Conservation (phyloP, 2,888 invertebrate species). For the Luffia ferchaultella region DNA sequence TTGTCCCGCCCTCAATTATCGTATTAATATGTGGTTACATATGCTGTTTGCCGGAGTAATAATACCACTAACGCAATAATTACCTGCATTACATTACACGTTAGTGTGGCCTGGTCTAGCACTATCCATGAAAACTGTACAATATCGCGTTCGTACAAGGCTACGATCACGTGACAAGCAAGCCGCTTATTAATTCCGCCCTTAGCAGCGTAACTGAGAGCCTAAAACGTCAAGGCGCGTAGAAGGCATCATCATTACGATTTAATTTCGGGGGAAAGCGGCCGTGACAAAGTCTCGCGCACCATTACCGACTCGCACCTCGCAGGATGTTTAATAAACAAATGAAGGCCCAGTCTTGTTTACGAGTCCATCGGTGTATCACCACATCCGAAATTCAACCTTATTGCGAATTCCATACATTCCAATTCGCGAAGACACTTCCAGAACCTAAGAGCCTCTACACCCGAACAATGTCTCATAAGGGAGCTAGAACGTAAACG, state of each 20-base stretch:
- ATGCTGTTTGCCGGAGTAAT: too few relatives aligned
- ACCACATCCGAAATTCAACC: background rate
- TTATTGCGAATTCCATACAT: background rate
- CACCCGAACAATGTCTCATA: background rate
- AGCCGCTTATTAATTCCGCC: background rate
- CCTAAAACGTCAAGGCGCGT: conserved; percentile 44
- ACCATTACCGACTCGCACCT: conserved; percentile 61
- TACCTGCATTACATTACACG: too few relatives aligned
- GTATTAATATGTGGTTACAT: too few relatives aligned
- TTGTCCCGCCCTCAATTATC: too few relatives aligned
- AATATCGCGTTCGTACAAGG: too few relatives aligned
- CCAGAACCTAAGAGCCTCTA: background rate
- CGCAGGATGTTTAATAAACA: conserved; percentile 61
- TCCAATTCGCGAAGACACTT: background rate
- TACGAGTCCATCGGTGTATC: background rate
- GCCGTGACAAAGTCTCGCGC: conserved; percentile 54
- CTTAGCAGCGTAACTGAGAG: too few relatives aligned
- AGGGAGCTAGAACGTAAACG: background rate
- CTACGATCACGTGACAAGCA: too few relatives aligned
- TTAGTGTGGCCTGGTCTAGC: too few relatives aligned
- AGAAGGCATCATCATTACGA: conserved; percentile 56
- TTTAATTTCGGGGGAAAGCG: conserved; percentile 60
- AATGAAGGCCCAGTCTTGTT: conserved; percentile 51
- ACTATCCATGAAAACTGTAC: too few relatives aligned
- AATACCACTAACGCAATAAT: too few relatives aligned